These are phyloP conservation scores for Achroia grisella DNA, from an alignment of 1,140 invertebrate species.

Conservation along the genomic window DNA sequence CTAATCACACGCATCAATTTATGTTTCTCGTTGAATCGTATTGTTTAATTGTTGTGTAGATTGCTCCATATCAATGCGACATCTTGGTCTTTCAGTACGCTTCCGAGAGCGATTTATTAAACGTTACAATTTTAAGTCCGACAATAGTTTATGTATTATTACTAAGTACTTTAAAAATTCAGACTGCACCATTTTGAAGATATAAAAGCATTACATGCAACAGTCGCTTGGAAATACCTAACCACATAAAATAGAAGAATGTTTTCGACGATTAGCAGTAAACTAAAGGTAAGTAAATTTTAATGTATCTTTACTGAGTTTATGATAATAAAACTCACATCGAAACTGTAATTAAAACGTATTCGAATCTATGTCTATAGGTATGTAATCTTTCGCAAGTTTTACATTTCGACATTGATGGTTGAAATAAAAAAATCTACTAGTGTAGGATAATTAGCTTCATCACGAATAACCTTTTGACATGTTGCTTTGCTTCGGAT, in stretches of 20 bases:
- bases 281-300: neutral
- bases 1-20: too few species aligned
- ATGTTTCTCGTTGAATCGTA: too few species aligned
- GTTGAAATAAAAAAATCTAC: conserved; percentile 10
- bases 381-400: conserved; percentile 1
- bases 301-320: neutral
- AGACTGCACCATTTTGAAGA: neutral
- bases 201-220: neutral
- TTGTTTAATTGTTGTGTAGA: conserved; percentile 24
- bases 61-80: conserved; percentile 29
- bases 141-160: too few species aligned
- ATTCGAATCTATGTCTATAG: too few species aligned
- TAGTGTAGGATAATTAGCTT: conserved; percentile 23
- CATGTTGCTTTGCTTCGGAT: conserved; percentile 7
- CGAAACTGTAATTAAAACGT: too few species aligned
- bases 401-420: conserved; percentile 5
- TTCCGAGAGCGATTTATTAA: conserved; percentile 17
- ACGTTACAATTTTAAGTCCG: too few species aligned
- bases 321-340: too few species aligned
- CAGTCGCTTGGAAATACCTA: neutral
- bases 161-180: too few species aligned
- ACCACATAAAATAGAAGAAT: neutral
- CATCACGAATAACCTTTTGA: conserved; percentile 31
- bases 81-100: conserved; percentile 28
- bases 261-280: neutral